Conservation (phyloP, 2,888 invertebrate genomes). For the Eustalomyia histrio region DNA sequence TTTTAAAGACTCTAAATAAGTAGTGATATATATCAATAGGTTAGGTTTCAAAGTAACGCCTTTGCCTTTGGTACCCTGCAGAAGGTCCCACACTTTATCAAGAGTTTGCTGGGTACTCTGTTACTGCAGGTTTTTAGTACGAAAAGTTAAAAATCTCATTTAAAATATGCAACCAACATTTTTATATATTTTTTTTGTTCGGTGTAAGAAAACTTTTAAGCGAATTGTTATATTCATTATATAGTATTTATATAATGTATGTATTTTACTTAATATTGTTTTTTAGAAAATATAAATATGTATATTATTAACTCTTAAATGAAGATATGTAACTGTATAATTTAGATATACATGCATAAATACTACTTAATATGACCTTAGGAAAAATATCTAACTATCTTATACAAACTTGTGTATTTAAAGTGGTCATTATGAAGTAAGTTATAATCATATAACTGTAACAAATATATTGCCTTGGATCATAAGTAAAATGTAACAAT, state of each 20-base stretch:
- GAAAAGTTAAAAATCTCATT: constrained; percentile 13
- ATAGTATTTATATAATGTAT: background rate
- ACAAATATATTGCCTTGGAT: background rate
- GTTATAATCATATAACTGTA: constrained; percentile 7
- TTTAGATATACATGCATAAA: constrained; percentile 8
- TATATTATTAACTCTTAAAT: constrained; percentile 50
- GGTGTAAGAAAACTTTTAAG: constrained; percentile 18
- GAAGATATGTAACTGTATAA: constrained; percentile 58
- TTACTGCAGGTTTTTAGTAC: background rate
- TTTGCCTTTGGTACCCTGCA: too few species aligned
- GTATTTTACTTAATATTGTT: background rate
- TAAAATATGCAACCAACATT: constrained; percentile 9
- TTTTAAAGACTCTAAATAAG: too few species aligned
- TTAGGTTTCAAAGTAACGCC: too few species aligned
- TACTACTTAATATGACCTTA: constrained; percentile 15
- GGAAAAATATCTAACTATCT: background rate
- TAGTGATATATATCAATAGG: too few species aligned
- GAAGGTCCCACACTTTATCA: too few species aligned
- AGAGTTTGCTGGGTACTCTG: too few species aligned
- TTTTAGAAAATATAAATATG: background rate
- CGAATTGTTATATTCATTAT: background rate
- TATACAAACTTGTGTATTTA: background rate
- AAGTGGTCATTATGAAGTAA: background rate
- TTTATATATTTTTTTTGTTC: background rate
- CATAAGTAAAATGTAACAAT: background rate